Evolutionary conservation across 2,888 invertebrate species (phyloP).

Genomic region (Mellilla xanthometata): DNA sequence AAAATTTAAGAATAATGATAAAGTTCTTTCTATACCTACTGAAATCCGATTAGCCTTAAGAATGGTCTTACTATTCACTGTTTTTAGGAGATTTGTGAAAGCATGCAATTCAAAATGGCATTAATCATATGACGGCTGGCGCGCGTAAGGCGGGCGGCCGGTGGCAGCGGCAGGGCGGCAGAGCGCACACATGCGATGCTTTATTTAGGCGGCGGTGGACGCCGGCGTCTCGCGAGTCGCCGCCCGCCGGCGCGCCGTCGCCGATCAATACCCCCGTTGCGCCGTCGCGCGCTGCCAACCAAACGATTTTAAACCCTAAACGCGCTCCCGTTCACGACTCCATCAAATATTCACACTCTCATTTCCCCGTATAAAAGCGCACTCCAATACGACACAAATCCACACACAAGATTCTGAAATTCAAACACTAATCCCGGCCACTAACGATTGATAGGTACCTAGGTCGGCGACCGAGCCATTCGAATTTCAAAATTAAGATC

Average conservation of each 20-base stretch:
- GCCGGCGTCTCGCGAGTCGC: constrained; percentile 77
- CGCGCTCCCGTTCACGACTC: constrained; percentile 69
- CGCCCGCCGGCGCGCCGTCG: constrained; percentile 61
- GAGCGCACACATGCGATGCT: constrained; percentile 75
- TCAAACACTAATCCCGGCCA: constrained; percentile 1
- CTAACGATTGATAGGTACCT: constrained; percentile 2
- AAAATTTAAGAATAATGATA: too few species aligned
- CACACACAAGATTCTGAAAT: constrained; percentile 21
- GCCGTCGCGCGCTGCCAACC: constrained; percentile 73
- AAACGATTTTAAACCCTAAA: constrained; percentile 70
- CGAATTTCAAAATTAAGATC: constrained; percentile 6
- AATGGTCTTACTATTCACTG: too few species aligned
- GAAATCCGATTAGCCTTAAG: too few species aligned
- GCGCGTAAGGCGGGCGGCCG: constrained; percentile 37
- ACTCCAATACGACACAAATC: constrained; percentile 35
- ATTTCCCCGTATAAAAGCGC: constrained; percentile 67
- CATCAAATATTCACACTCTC: constrained; percentile 80
- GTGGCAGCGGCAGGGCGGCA: constrained; percentile 64
- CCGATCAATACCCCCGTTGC: constrained; percentile 80
- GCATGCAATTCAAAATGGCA: constrained; percentile 15
- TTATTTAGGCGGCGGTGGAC: constrained; percentile 79
- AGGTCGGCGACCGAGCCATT: constrained; percentile 9
- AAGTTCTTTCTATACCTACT: too few species aligned
- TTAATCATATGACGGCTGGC: constrained; percentile 23
- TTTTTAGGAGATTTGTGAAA: neutral